Evolutionary conservation across 2,888 invertebrate species (phyloP), one percentile per base, ranked within the genome.

Genomic region (Andrena haemorrhoa): DNA sequence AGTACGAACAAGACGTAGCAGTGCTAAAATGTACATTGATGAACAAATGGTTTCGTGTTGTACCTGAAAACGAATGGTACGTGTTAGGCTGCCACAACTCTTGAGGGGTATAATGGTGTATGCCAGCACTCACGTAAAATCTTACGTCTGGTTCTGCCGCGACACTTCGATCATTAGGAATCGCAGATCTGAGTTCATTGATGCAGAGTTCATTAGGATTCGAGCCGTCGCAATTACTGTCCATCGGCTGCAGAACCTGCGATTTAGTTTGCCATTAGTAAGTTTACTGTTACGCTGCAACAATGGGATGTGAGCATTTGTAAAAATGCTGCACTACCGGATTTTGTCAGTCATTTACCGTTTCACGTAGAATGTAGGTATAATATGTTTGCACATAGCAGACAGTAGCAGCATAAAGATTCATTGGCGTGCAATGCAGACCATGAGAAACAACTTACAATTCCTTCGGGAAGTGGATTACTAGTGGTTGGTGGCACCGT

Each of bases 51-150:
- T 10, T 41, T 41, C 41, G 12, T 20, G 26, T 23, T 47, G 93
- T 95, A 97, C 97, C 97, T 94, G 97, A 95, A 92, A 95, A 97
- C 93, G 96, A 95, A 89, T 96, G 96, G 93, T 97, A 97, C 7
- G 96, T 96, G 87, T 97, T 96, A 63, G 97, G 96, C 89, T 95
- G 94, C 93, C 97, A 97, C 23, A 97, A 93, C 82, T 97, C 96
- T 88, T 96, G 96, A 0, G 96, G 96, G 2, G 16, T 0, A 94
- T 97, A 97, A 91, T 96, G 95, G 91, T 96, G 95, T 93, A 97
- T 97, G 86, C 97, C 95, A 94, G 97, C 97, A 3, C 97, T 97
- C 80, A 97, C 94, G 94, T 97, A 97, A 86, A 97, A 97, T 93
- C 97, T 97, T 61, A 97, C 96, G 91, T 97, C 97, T 0, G 97